Evolutionary conservation across 2,888 invertebrate genomes (phyloP), one percentile per base, ranked within the genome.

Genomic region (Drosophila setosimentum): DNA sequence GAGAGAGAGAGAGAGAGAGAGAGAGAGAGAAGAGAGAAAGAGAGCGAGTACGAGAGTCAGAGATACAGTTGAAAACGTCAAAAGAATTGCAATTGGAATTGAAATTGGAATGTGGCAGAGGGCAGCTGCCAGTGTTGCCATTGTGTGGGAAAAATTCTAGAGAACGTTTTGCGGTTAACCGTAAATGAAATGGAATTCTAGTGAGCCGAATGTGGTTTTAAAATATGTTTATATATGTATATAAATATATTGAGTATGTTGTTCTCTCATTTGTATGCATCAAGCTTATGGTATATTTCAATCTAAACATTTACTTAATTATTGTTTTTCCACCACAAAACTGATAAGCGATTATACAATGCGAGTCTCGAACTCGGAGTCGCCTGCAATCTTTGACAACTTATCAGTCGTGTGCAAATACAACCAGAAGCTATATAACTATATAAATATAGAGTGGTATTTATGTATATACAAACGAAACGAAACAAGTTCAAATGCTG

Each of bases 281-380:
- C 40, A 40, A 11, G 40, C 40, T 40, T 24, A 16, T 24, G 16
- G 24, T 35, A 35, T 53, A 40, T 42, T 64, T 54, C 51, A 78
- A 62, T 65, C 68, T 59, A 50, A 65, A 61, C 64, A 74, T 69
- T 53, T 35, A 30, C 18, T 64, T 63, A 35, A 35, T 13, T 54
- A 24, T 29, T 24, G 2, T 16, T 54, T 29, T 37, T 40, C 33
- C 35, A 63, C 35, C 29, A 49, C 27, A 29, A 37, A 45, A 75
- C 69, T 77, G 77, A 77, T 77, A 77, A 77, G 80, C 80, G 62
- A 74, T 74, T 76, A 78, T 78, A 74, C 57, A 76, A 73, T 64
- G 57, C 11, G 45, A 45, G 32, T 61, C 66, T 49, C 40, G 45
- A 60, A 54, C 61, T 48, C 42, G 49, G 49, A 32, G 40, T 24